Conservation (phyloP, 2,888 invertebrate genomes). For the Aphidoletes aphidimyza region DNA sequence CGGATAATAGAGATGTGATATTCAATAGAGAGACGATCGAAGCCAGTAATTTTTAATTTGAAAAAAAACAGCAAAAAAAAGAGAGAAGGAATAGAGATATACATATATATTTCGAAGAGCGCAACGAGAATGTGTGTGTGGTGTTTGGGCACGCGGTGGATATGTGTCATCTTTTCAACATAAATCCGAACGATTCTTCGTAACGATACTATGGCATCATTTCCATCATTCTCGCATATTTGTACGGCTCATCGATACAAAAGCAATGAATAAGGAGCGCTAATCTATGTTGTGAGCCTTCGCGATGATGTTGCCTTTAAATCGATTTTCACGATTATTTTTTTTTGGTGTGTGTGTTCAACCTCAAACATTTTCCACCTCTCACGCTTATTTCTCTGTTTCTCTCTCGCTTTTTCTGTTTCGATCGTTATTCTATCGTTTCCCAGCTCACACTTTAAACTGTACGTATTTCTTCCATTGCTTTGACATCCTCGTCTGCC, state of each 20-base stretch:
- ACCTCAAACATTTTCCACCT: not conserved
- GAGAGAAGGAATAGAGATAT: too few relatives aligned
- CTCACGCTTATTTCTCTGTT: not conserved
- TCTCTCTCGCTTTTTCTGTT: not conserved
- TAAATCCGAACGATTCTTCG: not conserved
- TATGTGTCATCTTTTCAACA: not conserved
- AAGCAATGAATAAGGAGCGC: slow-evolving; percentile 18
- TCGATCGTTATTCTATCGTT: too few relatives aligned
- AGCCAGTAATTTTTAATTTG: too few relatives aligned
- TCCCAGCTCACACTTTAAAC: not conserved
- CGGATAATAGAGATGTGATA: too few relatives aligned
- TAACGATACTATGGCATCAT: not conserved
- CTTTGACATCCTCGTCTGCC: not conserved
- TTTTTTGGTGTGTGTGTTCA: not conserved
- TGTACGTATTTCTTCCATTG: not conserved
- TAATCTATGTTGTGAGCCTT: slow-evolving; percentile 15
- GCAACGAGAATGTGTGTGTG: too few relatives aligned
- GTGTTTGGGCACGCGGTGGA: too few relatives aligned
- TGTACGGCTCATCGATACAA: slow-evolving; percentile 13
- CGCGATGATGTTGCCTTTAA: slow-evolving; percentile 18
- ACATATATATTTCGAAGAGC: not conserved
- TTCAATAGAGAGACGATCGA: too few relatives aligned
- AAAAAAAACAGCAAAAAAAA: too few relatives aligned
- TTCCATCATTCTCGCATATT: slow-evolving; percentile 2
- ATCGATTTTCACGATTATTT: not conserved